Conservation (phyloP, 2,888 invertebrate species). For the Bugulina stolonifera region DNA sequence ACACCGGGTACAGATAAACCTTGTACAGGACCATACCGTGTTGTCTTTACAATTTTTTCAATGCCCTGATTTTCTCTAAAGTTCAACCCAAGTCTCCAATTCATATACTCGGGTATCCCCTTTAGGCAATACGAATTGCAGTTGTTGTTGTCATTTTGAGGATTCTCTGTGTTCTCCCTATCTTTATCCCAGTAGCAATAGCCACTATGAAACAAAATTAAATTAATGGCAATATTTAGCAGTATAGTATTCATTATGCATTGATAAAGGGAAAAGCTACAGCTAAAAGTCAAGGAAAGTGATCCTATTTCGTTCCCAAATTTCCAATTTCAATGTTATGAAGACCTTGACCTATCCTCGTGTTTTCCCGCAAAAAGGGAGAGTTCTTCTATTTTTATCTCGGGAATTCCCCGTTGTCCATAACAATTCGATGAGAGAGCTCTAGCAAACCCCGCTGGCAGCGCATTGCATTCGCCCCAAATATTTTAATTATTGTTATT, state of each 20-base stretch:
- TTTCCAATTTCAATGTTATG: neutral
- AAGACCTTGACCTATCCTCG: neutral
- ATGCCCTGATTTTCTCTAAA: constrained; percentile 3
- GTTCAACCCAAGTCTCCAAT: constrained; percentile 16
- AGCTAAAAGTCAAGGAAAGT: no score
- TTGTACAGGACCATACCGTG: neutral
- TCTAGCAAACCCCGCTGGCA: no score
- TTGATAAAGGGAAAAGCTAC: neutral
- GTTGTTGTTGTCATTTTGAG: constrained; percentile 13
- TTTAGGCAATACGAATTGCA: constrained; percentile 9
- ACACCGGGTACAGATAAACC: constrained; percentile 24
- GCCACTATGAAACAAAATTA: neutral
- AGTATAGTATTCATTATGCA: neutral
- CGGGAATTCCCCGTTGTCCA: neutral
- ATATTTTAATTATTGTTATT: no score
- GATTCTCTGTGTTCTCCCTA: constrained; percentile 4
- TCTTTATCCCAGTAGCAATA: constrained; percentile 21
- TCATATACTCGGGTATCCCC: constrained; percentile 9
- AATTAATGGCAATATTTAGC: neutral
- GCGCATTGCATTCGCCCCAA: no score
- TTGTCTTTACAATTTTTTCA: neutral
- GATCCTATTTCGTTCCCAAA: no score
- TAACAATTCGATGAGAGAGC: no score
- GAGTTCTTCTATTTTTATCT: neutral
- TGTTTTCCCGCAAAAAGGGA: neutral